Evolutionary conservation across 2,888 invertebrate species (phyloP), one percentile per base, ranked within the genome.

Genomic region (Rhagonycha lutea): DNA sequence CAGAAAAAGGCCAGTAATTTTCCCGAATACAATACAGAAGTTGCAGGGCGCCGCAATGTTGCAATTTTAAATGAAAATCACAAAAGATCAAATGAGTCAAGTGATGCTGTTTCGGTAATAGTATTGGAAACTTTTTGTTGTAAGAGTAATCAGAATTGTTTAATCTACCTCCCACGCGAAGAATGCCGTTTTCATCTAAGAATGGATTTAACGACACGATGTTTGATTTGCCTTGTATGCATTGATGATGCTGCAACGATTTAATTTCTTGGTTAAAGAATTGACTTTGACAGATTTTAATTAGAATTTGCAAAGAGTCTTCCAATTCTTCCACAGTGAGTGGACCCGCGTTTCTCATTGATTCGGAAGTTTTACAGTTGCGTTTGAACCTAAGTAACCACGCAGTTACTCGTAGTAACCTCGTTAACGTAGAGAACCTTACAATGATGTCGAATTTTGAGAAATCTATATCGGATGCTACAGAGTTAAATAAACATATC

Each of bases 1-100:
- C 68, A 3, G 32, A 28, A 11, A 74, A 14, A 4, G 68, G 65
- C 77, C 74, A 77, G 67, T 26, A 77, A 12, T 14, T 70, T 70
- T 70, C 14, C 3, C 76, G 60, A 18, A 69, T 3, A 14, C 14
- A 61, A 3, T 8, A 14, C 3, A 60, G 12, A 8, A 61, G 14
- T 11, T 61, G 14, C 3, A n/a, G 61, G 0, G 61, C 7, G 1
- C n/a, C 61, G 8, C 61, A 61, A n/a, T 61, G 61, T 3, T 14
- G 18, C 10, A 18, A 14, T 14, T 14, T 61, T 61, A 3, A 9
- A 61, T 61, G 61, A 61, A 14, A 4, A 61, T 14, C 14, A 5
- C 10, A 8, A 14, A 61, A 14, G 12, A 61, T 61, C 0, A 61
- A 5, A 14, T 14, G 2, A 9, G 61, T 61, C 8, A 61, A 14